Conservation (phyloP, 2,888 invertebrate genomes). For the Eutolmus rufibarbis region DNA sequence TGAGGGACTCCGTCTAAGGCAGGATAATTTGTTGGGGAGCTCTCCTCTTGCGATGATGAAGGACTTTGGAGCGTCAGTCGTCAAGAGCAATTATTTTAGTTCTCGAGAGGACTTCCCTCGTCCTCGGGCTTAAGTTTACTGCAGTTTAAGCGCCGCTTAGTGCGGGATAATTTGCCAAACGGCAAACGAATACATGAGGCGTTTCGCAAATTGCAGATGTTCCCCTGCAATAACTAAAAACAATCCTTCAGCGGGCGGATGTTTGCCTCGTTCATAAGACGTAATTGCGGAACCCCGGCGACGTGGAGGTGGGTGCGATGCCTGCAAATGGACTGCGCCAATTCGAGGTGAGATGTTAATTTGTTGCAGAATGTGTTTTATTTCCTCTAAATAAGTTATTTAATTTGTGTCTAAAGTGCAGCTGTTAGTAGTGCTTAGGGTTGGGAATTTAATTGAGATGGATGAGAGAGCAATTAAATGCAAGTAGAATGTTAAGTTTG, state of each 20-base stretch:
- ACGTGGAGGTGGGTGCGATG: background rate
- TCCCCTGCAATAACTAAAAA: background rate
- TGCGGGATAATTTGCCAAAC: background rate
- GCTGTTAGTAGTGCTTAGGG: background rate
- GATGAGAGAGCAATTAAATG: background rate
- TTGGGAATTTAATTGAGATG: background rate
- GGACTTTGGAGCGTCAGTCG: background rate
- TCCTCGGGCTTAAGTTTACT: background rate
- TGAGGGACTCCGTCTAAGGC: background rate
- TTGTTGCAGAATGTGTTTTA: background rate
- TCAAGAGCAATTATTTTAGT: constrained; percentile 20
- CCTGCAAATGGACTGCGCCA: background rate
- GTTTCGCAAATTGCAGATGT: background rate
- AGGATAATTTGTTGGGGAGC: background rate
- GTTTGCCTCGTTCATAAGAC: background rate
- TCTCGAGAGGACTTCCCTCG: background rate
- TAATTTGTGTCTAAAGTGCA: background rate
- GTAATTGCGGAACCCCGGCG: background rate
- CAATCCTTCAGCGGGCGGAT: background rate
- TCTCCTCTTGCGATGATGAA: constrained; percentile 9
- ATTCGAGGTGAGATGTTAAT: background rate
- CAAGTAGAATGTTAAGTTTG: background rate
- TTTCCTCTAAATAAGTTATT: background rate
- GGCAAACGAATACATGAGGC: background rate
- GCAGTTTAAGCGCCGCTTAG: background rate